Conservation (phyloP, 2,797 vertebrate genomes). For the Microctenopoma steveboyesi region DNA sequence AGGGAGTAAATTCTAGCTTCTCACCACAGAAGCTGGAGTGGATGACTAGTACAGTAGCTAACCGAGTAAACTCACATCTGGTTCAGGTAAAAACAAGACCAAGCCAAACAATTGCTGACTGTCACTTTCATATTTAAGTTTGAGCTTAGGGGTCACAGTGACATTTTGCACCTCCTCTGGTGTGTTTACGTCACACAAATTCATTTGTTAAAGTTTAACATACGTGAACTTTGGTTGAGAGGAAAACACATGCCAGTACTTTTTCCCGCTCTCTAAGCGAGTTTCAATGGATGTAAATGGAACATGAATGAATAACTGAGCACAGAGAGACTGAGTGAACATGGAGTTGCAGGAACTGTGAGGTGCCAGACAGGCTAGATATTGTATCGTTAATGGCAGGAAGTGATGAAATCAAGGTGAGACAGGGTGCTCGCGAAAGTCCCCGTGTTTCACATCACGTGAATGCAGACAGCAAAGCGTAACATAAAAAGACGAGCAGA, state of each 20-base stretch:
- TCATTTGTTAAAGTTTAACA: slow-evolving; percentile 19
- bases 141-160: background rate
- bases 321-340: background rate
- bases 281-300: slow-evolving; percentile 4
- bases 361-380: slow-evolving; percentile 23
- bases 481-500: background rate
- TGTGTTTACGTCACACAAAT: slow-evolving; percentile 14
- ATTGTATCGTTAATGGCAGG: slow-evolving; percentile 27
- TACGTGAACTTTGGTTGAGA: slow-evolving; percentile 23
- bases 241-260: background rate
- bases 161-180: background rate
- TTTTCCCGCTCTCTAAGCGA: background rate
- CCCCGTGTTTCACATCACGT: background rate
- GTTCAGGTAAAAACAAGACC: background rate
- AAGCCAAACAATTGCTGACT: background rate
- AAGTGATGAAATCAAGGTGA: slow-evolving; percentile 22
- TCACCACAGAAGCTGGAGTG: background rate
- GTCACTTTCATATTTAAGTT: background rate
- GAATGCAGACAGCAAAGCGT: slow-evolving; percentile 14
- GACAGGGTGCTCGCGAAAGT: background rate
- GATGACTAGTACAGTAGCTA: background rate
- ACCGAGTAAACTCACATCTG: background rate
- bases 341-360: slow-evolving; percentile 16
- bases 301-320: slow-evolving; percentile 3
- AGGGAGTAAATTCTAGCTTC: background rate